Evolutionary conservation across 2,113 vertebrate species (phyloP).

Genomic region (Spilogale gracilis): DNA sequence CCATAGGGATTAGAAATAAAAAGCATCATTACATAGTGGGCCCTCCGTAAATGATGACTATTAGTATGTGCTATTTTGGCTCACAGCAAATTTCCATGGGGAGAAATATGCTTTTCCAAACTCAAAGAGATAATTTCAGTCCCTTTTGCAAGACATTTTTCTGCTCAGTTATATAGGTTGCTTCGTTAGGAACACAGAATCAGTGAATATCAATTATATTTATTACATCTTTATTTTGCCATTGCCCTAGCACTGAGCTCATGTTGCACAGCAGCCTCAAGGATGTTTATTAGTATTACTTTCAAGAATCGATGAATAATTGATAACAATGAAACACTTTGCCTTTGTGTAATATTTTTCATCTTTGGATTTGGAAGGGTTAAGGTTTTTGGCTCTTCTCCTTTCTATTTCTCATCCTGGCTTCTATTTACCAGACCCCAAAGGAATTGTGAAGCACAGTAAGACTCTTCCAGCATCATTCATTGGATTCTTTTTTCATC

Average conservation of each 20-base stretch:
- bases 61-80: constrained; percentile 74
- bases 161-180: constrained; percentile 62
- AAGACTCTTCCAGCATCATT: neutral
- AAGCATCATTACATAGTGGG: constrained; percentile 70
- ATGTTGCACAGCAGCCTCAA: neutral
- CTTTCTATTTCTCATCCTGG: constrained; percentile 34
- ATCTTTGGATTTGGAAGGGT: constrained; percentile 56
- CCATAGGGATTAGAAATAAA: constrained; percentile 73
- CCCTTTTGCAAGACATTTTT: constrained; percentile 70
- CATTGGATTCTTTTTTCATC: neutral
- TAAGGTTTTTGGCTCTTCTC: constrained; percentile 48
- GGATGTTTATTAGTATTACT: constrained; percentile 66
- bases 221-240: constrained; percentile 66
- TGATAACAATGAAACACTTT: constrained; percentile 64
- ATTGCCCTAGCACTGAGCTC: constrained; percentile 47
- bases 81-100: constrained; percentile 69
- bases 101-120: constrained; percentile 70
- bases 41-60: constrained; percentile 72
- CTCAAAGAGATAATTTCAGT: constrained; percentile 67
- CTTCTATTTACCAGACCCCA: neutral
- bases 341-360: neutral
- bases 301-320: constrained; percentile 69
- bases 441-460: neutral
- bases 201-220: constrained; percentile 60
- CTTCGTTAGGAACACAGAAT: constrained; percentile 64